These are phyloP conservation scores for Lacerta agilis DNA, from an alignment of 2,797 vertebrate species.

Conservation along the genomic window DNA sequence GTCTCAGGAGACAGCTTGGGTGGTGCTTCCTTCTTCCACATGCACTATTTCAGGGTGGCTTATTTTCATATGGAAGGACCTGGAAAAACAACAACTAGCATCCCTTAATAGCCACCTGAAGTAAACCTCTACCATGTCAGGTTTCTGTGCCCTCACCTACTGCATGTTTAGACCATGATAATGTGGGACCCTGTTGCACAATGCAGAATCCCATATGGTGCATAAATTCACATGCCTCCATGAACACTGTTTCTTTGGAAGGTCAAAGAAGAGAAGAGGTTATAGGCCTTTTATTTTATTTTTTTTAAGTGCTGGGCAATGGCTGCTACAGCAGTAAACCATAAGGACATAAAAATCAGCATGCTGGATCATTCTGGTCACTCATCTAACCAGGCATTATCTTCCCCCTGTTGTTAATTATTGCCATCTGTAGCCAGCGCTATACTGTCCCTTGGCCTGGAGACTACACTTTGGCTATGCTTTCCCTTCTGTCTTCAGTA, in stretches of 20 bases:
- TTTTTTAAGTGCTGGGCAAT: background rate
- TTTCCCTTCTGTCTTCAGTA: background rate
- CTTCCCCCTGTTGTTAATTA: background rate
- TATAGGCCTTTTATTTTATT: background rate
- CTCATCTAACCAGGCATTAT: background rate
- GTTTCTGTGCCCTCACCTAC: background rate
- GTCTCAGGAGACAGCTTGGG: background rate
- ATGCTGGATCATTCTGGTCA: background rate
- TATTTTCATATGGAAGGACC: no score
- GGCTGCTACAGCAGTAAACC: no score
- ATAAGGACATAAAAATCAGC: background rate
- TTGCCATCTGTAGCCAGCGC: background rate
- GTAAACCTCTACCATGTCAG: no score
- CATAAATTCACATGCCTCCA: background rate
- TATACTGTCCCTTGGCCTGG: background rate
- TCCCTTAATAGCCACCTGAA: no score
- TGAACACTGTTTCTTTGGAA: background rate
- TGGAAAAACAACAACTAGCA: no score
- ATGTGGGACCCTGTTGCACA: no score
- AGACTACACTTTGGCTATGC: background rate
- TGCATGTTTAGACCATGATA: no score
- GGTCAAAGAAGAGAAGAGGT: background rate
- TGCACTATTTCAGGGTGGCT: no score
- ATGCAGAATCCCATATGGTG: background rate
- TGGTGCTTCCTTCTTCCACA: no score